Evolutionary conservation across 2,113 vertebrate genomes (phyloP).

Genomic region (Elephantulus edwardii): DNA sequence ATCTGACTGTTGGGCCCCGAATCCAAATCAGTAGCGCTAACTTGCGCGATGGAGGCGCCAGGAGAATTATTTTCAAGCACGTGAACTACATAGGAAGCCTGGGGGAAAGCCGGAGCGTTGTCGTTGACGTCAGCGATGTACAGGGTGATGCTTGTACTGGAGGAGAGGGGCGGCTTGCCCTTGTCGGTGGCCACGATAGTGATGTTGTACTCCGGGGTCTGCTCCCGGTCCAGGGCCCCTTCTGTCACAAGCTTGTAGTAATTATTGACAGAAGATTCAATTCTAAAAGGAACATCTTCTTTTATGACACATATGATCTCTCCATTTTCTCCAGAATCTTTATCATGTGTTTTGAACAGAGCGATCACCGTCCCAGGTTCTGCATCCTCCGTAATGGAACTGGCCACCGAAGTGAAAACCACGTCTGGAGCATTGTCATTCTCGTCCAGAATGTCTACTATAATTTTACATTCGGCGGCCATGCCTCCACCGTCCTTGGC

Average conservation of each 20-base stretch:
- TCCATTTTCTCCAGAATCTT: conserved; percentile 82
- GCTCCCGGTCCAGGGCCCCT: conserved; percentile 80
- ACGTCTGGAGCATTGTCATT: conserved; percentile 86
- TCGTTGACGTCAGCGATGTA: conserved; percentile 79
- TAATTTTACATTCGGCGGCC: conserved; percentile 83
- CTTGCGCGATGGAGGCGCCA: conserved; percentile 62
- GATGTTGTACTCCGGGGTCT: conserved; percentile 75
- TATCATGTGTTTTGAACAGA: conserved; percentile 84
- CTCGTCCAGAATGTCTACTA: conserved; percentile 85
- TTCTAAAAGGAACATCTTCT: conserved; percentile 79
- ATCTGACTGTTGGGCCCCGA: conserved; percentile 44
- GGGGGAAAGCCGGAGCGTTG: conserved; percentile 78
- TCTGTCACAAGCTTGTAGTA: conserved; percentile 82
- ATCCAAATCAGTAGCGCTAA: conserved; percentile 58
- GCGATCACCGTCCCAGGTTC: conserved; percentile 78
- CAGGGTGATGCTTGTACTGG: conserved; percentile 63
- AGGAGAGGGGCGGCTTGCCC: conserved; percentile 74
- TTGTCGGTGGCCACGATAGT: conserved; percentile 76
- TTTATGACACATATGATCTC: conserved; percentile 80
- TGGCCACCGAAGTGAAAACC: conserved; percentile 81
- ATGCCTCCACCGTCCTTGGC: conserved; percentile 87
- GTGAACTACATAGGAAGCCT: conserved; percentile 78
- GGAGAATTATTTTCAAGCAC: conserved; percentile 85
- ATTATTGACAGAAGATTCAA: conserved; percentile 78
- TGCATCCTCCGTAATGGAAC: conserved; percentile 75